phyloP scores from a whole-genome alignment of 2,888 invertebrate species.

The Nebria brevicollis region DNA sequence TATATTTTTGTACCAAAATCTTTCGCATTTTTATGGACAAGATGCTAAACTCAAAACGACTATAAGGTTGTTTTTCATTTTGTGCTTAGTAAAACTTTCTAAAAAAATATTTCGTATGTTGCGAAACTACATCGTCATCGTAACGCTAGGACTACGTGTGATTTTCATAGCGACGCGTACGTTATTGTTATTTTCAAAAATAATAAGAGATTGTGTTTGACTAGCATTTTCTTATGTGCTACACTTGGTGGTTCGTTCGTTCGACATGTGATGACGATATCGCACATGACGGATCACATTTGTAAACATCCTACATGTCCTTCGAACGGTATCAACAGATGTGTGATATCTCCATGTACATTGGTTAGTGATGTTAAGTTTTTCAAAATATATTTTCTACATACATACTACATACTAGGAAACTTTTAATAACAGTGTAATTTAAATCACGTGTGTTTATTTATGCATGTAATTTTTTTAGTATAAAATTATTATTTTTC shows the following conservation, averaged over 20 bases:
- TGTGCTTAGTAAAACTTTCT: not conserved
- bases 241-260: slow-evolving; percentile 6
- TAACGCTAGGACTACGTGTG: not conserved
- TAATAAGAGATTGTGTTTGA: slow-evolving; percentile 37
- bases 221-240: slow-evolving; percentile 32
- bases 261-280: slow-evolving; percentile 41
- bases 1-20: no score
- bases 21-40: not conserved
- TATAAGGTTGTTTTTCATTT: not conserved
- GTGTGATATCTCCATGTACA: slow-evolving; percentile 3
- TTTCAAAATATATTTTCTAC: not conserved
- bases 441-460: no score
- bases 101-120: not conserved
- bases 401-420: no score
- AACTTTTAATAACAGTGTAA: no score
- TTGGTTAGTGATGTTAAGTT: not conserved
- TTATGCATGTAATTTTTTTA: no score
- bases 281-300: slow-evolving; percentile 34
- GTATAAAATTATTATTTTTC: no score
- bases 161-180: not conserved
- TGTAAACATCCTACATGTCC: slow-evolving; percentile 20
- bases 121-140: not conserved
- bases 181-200: slow-evolving; percentile 42
- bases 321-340: slow-evolving; percentile 24
- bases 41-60: not conserved